Base-by-base conservation (phyloP, 2,113 vertebrate species). In the Colistium nudipinnis region DNA sequence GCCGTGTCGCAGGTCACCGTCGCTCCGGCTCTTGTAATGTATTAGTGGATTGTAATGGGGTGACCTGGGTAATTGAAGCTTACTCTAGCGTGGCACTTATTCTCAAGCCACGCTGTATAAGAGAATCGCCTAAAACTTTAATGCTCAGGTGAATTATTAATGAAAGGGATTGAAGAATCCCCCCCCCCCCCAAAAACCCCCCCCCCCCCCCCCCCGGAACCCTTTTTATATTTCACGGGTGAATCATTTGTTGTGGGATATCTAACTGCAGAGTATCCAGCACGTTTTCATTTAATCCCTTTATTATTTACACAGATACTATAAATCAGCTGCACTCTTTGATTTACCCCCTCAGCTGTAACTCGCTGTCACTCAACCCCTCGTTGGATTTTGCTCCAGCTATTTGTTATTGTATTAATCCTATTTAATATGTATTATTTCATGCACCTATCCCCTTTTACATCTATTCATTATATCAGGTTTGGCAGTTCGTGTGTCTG, bases 161-260 rank as follows among this genome's bases (percentile, higher is more conserved):
- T 81, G 80, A 77, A n/a, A 62, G 72, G 43, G 64, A 84, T 56
- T 66, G 57, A 82, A 80, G 66, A 88, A 64, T n/a, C n/a, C n/a
- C n/a, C n/a, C 54, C 48, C 39, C 31, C 20, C 54, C 48, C 39
- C 31, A 19, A 17, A 71, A 65, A 44, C 49, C 43, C 55, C 54
- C 48, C 39, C 31, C 20, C 54, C 48, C 39, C 31, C 20, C n/a
- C 54, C 48, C 39, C 31, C 20, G 19, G 74, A 65, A 44, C 49
- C 43, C 55, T 69, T 66, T n/a, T 79, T 38, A 61, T 25, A 56
- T 66, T 64, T 65, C 8, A 62, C 35, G 20, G 59, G n/a, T 61
- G 53, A 39, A 61, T n/a, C n/a, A n/a, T n/a, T n/a, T n/a, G n/a
- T n/a, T n/a, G n/a, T n/a, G n/a, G 33, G 20, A 49, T 51, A 27